Base-by-base conservation (phyloP, 2,113 vertebrate genomes). In the Melospiza georgiana region DNA sequence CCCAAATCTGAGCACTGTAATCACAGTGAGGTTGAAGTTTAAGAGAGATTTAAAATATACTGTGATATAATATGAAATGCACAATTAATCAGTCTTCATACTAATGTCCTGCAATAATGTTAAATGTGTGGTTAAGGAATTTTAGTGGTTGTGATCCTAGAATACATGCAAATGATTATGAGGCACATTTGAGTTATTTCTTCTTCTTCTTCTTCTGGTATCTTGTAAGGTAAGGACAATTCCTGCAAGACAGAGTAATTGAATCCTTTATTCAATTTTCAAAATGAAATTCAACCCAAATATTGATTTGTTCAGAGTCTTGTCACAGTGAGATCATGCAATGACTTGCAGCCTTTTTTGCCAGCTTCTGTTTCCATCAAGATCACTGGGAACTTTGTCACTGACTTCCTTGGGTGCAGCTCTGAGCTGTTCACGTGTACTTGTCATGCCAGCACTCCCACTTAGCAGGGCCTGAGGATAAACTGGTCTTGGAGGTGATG, bases 361-460 rank as follows among this genome's bases (percentile, higher is more conserved):
- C 80, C 95, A 95, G 31, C 28, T 93, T 90, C 73, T 82, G n/a
- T 94, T 93, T 95, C 58, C 46, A 72, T 92, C 89, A 93, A 51
- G 69, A 84, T 58, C 58, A 49, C n/a, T 68, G 44, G 12, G 49
- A 93, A 82, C 77, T 89, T 93, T 91, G 61, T 90, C 69, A 84
- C n/a, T 0, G 0, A 39, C 28, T 89, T 91, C 49, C n/a, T 30
- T 84, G 69, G 66, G 49, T 92, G 69, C 37, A 54, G 15, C 65
- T 92, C 35, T 54, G 68, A 27, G 76, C 80, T 67, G 9, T 54
- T 81, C 67, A 20, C 1, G 0, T 87, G 68, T 75, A 22, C 44
- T 62, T 57, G 37, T 54, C 10, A 6, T 15, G 28, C 51, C 76
- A 48, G 27, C 2, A 3, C 16, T 90, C 54, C 31, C 37, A 44